These are phyloP conservation scores for Saimiri boliviensis DNA, from an alignment of 2,113 vertebrate species.

Conservation along the genomic window DNA sequence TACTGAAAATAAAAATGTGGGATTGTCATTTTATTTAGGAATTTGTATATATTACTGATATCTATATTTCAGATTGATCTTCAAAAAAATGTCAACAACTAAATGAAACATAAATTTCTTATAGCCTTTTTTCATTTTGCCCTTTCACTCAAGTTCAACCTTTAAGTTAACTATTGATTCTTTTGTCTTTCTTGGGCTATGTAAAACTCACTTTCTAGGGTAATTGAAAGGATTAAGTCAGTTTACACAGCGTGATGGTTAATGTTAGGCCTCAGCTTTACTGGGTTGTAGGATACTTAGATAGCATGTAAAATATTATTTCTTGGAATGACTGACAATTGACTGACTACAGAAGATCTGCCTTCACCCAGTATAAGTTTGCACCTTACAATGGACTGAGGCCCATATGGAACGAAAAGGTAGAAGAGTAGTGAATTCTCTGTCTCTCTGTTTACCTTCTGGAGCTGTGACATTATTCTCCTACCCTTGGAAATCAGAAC, in stretches of 20 bases:
- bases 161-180: background rate
- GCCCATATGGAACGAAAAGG: background rate
- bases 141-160: background rate
- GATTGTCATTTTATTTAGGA: background rate
- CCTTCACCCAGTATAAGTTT: background rate
- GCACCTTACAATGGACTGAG: background rate
- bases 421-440: background rate
- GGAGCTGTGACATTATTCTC: background rate
- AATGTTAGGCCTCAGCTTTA: background rate
- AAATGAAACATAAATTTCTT: background rate
- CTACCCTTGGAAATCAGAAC: background rate
- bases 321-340: background rate
- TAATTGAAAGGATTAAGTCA: background rate
- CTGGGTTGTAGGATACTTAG: background rate
- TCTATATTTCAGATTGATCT: background rate
- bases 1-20: background rate
- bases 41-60: background rate
- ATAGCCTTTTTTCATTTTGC: background rate
- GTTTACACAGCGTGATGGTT: background rate
- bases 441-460: background rate
- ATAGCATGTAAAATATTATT: background rate
- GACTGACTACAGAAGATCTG: background rate
- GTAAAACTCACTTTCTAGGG: background rate
- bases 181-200: background rate
- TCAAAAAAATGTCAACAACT: background rate